Base-by-base conservation (phyloP, 53 echinoderm and acorn worm genomes). In the Henricia sp. region DNA sequence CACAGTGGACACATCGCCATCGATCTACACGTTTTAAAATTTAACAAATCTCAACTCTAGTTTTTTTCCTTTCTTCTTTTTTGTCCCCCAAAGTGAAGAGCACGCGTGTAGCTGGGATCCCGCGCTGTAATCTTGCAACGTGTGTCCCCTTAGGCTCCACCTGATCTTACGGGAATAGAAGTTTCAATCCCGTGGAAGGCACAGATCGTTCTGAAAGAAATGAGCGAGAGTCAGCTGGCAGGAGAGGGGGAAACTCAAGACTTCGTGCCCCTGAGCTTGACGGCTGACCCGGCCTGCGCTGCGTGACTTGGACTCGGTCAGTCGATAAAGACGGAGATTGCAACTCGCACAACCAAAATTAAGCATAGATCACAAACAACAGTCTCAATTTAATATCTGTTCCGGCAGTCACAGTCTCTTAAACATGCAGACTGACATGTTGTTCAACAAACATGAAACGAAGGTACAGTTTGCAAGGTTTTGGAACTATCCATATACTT, bases 111-210 rank as follows among this genome's bases (percentile, higher is more conserved):
- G 41, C 41, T 40, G 16, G 30, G 19, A 32, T 12, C 34, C 20
- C 21, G 23, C 21, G 21, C 20, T 59, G 38, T 40, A 42, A 40
- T 6, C 59, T 77, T 20, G 77, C 59, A 39, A 59, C 77, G 77
- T 80, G 50, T 80, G 80, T 80, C 80, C 80, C 80, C 80, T 32
- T 32, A 59, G 80, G 80, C 62, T 19, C 6, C 64, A 64, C 64
- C 80, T 80, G 80, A 80, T 80, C 80, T 80, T 80, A 80, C 80
- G 64, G 80, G 63, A 80, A 64, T 62, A 38, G 64, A 80, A 80
- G 80, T 80, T 80, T 80, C 80, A 80, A 80, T 80, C 80, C 70
- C 63, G 77, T 5, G 3, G 37, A 63, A 76, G 57, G n/a, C n/a
- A n/a, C 80, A 64, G 36, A 80, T 28, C 63, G 64, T 64, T 42